A percentile compares a stretch with the other conserved stretches of the same genome.
These are phyloP conservation scores for Drosophila leonis DNA, from an alignment of 2,888 invertebrate species.

Conservation along the genomic window DNA sequence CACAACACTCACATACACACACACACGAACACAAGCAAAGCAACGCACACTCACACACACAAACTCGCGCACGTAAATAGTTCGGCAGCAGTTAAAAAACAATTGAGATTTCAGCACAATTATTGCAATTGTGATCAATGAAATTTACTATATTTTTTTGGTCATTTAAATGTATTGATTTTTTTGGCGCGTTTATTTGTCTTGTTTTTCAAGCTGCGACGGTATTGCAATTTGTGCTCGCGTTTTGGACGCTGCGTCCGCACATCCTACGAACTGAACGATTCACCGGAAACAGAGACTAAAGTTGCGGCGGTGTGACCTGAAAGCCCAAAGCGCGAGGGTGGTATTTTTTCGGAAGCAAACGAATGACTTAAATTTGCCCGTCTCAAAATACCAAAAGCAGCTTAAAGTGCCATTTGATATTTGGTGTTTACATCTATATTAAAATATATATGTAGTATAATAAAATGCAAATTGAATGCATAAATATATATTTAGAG, in stretches of 20 bases:
- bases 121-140: not conserved
- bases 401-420: not conserved
- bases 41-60: slow-evolving; percentile 12
- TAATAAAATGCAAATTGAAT: not conserved
- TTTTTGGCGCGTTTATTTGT: slow-evolving; percentile 35
- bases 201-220: slow-evolving; percentile 28
- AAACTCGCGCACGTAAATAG: slow-evolving; percentile 6
- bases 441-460: not conserved
- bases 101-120: not conserved
- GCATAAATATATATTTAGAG: not conserved
- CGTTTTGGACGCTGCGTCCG: not conserved
- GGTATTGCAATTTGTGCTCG: slow-evolving; percentile 6
- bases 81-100: slow-evolving; percentile 1
- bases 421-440: not conserved
- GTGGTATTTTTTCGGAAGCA: slow-evolving; percentile 27
- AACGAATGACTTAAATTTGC: slow-evolving; percentile 8
- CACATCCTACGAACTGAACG: slow-evolving; percentile 35
- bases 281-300: slow-evolving; percentile 52
- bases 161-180: slow-evolving; percentile 28
- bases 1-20: slow-evolving; percentile 17
- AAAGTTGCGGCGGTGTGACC: slow-evolving; percentile 8
- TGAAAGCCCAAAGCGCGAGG: slow-evolving; percentile 6
- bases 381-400: slow-evolving; percentile 14
- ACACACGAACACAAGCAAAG: slow-evolving; percentile 8
- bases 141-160: slow-evolving; percentile 9